phyloP scores from a whole-genome alignment of 2,888 invertebrate species.

The Erannis defoliaria region DNA sequence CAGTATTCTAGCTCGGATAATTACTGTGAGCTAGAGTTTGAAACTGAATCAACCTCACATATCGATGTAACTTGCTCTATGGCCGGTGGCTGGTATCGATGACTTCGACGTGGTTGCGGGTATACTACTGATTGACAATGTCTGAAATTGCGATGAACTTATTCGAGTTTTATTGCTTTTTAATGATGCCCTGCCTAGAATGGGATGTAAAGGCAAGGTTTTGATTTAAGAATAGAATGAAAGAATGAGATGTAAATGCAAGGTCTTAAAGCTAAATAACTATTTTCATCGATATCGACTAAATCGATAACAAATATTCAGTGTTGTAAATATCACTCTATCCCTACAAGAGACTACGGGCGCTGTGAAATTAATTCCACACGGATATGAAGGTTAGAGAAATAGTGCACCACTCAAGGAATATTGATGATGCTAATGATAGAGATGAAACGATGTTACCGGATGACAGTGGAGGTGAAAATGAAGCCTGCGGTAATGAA shows the following conservation, averaged over 20 bases:
- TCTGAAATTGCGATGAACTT: background rate
- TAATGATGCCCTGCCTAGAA: background rate
- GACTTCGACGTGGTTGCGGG: background rate
- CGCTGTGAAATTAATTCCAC: conserved; percentile 68
- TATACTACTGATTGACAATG: too few species aligned
- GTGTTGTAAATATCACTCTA: background rate
- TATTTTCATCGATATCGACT: conserved; percentile 3
- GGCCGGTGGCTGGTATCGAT: too few species aligned
- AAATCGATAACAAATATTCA: background rate
- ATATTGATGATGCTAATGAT: conserved; percentile 62
- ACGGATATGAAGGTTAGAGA: conserved; percentile 60
- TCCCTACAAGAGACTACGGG: conserved; percentile 32
- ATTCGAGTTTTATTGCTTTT: background rate
- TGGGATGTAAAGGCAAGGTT: background rate
- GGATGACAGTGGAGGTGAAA: conserved; percentile 18
- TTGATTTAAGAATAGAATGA: background rate
- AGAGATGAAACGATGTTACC: conserved; percentile 47
- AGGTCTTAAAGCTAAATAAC: background rate
- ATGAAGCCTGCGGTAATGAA: conserved; percentile 21
- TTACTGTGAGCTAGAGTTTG: conserved; percentile 59
- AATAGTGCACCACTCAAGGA: conserved; percentile 61
- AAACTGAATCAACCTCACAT: background rate
- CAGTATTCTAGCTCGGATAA: conserved; percentile 73
- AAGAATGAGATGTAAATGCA: too few species aligned
- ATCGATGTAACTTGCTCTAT: background rate